phyloP scores from a whole-genome alignment of 2,797 vertebrate species.

The Florisuga fusca region DNA sequence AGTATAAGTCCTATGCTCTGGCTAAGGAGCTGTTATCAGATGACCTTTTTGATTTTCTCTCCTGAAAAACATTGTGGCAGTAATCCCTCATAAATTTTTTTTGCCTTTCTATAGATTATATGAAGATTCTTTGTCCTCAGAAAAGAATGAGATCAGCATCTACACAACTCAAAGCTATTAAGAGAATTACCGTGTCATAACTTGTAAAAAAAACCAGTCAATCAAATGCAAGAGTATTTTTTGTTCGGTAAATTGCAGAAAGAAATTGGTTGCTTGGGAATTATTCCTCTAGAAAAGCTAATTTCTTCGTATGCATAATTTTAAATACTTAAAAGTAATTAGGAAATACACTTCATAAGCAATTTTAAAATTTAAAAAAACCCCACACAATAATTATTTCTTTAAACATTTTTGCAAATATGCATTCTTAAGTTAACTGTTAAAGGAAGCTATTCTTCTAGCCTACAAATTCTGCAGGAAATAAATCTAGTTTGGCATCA shows the following conservation, averaged over 20 bases:
- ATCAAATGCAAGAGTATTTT: not conserved
- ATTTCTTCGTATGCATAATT: conserved; percentile 13
- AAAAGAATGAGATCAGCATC: not conserved
- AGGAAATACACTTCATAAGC: conserved; percentile 7
- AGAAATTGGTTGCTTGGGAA: not conserved
- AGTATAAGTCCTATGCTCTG: not conserved
- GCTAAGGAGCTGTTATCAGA: not conserved
- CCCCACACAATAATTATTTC: not conserved
- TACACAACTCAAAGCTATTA: not conserved
- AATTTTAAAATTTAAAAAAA: conserved; percentile 7
- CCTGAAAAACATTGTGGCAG: not conserved
- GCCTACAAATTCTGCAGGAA: conserved; percentile 15
- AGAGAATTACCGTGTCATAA: not conserved
- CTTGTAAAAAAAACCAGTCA: not conserved
- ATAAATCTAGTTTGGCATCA: conserved; percentile 30
- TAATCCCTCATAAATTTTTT: not conserved
- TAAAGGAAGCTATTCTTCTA: not conserved
- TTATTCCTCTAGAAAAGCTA: conserved; percentile 12
- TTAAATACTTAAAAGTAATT: conserved; percentile 44
- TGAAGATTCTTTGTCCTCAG: not conserved
- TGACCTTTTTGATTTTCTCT: not conserved
- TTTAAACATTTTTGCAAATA: not conserved
- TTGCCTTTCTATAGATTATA: not conserved
- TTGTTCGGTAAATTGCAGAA: not conserved
- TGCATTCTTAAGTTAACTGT: not conserved